Evolutionary conservation across 2,113 vertebrate species (phyloP).

Genomic region (Antennarius striatus): DNA sequence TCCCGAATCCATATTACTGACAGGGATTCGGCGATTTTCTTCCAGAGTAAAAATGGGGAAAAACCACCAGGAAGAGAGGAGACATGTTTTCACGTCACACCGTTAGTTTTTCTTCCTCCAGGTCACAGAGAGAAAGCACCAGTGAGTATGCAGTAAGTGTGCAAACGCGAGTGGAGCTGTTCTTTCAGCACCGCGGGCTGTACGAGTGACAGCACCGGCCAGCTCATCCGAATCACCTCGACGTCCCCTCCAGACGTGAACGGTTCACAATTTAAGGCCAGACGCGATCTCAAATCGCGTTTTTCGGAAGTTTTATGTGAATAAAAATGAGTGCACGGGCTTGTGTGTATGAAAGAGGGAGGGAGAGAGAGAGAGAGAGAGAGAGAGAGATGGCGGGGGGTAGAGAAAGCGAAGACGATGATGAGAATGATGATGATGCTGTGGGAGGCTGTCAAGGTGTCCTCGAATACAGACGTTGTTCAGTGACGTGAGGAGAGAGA

Average conservation of each 20-base stretch:
- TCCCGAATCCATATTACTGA: conserved; percentile 2
- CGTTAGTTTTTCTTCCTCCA: conserved; percentile 33
- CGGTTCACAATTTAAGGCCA: conserved; percentile 38
- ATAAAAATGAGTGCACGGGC: conserved; percentile 24
- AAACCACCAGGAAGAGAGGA: not conserved
- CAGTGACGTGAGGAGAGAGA: conserved; percentile 69
- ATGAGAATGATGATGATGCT: conserved; percentile 66
- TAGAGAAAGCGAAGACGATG: conserved; percentile 42
- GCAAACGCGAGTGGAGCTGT: conserved; percentile 75
- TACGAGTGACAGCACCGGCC: conserved; percentile 56
- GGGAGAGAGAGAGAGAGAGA: conserved; percentile 1
- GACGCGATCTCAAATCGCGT: conserved; percentile 50
- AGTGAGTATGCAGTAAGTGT: conserved; percentile 28
- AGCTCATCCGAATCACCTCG: conserved; percentile 15
- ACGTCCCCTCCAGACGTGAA: conserved; percentile 33
- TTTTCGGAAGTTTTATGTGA: conserved; percentile 30
- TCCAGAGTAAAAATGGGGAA: not conserved
- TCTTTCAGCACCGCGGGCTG: conserved; percentile 79
- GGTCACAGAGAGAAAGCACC: conserved; percentile 31
- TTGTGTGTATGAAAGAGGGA: not conserved
- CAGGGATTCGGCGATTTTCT: conserved; percentile 7
- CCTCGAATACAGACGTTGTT: conserved; percentile 78
- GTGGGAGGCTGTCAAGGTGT: conserved; percentile 79
- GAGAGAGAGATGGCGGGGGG: not conserved
- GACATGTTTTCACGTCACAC: conserved; percentile 17